Conservation (phyloP, 2,888 invertebrate genomes). For the Acanthosepion pharaonis region DNA sequence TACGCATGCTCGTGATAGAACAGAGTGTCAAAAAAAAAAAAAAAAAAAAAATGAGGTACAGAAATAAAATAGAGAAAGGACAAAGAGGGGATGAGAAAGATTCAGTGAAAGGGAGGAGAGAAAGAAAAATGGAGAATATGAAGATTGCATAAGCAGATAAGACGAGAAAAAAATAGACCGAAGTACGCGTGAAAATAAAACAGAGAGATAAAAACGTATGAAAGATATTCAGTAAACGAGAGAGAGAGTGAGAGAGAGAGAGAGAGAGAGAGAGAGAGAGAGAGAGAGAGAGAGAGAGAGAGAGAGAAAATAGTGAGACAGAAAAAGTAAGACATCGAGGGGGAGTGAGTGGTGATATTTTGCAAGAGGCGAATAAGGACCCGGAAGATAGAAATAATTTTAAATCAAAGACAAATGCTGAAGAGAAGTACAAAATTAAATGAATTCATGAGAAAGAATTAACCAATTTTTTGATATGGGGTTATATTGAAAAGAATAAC, state of each 20-base stretch:
- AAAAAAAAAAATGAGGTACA: not conserved
- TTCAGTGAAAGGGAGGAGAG: constrained; percentile 48
- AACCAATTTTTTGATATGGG: not conserved
- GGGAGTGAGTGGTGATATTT: not conserved
- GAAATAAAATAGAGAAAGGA: not conserved
- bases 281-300: not conserved
- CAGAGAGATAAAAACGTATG: not conserved
- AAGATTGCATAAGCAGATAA: not conserved
- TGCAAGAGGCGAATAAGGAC: not conserved
- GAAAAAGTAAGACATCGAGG: not conserved
- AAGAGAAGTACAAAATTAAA: not conserved
- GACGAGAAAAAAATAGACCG: not conserved
- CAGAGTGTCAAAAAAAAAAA: too few relatives aligned
- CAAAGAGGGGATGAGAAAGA: not conserved
- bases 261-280: too few relatives aligned
- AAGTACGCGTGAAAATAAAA: not conserved
- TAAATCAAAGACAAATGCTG: not conserved
- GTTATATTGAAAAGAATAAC: not conserved
- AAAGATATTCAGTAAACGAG: not conserved
- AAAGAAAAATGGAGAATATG: not conserved
- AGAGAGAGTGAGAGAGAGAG: not conserved
- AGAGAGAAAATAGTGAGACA: not conserved
- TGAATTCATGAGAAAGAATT: not conserved
- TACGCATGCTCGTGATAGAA: not conserved
- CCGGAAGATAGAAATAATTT: constrained; percentile 10